Evolutionary conservation across 2,797 vertebrate genomes (phyloP).

Genomic region (Telmatherina bonti): DNA sequence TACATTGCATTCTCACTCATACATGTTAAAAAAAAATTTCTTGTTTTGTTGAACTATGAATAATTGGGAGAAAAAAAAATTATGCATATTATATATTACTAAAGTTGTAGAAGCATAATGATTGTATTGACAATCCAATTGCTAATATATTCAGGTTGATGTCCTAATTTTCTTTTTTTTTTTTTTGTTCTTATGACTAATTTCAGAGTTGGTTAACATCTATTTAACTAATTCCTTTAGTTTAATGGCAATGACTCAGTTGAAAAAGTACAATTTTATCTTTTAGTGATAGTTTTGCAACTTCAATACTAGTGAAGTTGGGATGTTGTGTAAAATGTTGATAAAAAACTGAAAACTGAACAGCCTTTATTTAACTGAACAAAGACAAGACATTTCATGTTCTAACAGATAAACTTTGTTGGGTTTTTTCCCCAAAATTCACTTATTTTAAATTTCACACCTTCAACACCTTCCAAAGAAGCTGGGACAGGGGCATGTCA

Average conservation of each 20-base stretch:
- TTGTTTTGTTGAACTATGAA: not conserved
- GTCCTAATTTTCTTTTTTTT: not conserved
- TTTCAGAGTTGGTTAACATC: not conserved
- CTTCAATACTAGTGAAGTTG: too few relatives aligned
- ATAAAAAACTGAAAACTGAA: too few relatives aligned
- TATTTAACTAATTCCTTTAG: not conserved
- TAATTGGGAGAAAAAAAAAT: not conserved
- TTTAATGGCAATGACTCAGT: not conserved
- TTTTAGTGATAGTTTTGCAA: not conserved
- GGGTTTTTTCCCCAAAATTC: too few relatives aligned
- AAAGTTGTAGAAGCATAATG: not conserved
- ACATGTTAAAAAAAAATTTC: slow-evolving; percentile 6
- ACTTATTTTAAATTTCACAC: too few relatives aligned
- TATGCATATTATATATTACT: not conserved
- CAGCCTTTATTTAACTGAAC: too few relatives aligned
- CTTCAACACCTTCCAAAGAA: too few relatives aligned
- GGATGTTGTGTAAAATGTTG: too few relatives aligned
- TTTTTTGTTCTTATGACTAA: not conserved
- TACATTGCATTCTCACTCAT: slow-evolving; percentile 18
- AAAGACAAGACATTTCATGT: too few relatives aligned
- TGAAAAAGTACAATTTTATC: not conserved
- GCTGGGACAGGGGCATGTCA: too few relatives aligned
- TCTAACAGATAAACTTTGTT: too few relatives aligned
- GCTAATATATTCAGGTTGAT: not conserved
- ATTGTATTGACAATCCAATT: not conserved